Base-by-base conservation (phyloP, 2,797 vertebrate genomes). In the Takifugu rubripes region DNA sequence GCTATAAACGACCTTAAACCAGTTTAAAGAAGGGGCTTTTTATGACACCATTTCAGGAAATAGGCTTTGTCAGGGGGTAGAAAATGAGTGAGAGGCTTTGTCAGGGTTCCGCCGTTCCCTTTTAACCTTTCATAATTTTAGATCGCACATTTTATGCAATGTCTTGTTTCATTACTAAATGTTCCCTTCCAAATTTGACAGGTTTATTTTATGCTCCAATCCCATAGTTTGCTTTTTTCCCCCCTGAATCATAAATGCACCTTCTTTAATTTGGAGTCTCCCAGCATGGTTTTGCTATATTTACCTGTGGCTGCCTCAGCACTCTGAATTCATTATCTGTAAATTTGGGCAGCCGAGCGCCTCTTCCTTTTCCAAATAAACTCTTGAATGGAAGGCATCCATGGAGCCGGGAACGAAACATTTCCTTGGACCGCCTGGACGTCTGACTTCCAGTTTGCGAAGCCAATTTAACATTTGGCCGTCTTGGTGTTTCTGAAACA, bases 291-390 rank as follows among this genome's bases (percentile, higher is more conserved):
- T 70, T 68, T 45, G 42, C 52, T 25, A 67, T 61, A 81, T 82
- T 79, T 72, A 77, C 77, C 73, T 83, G 65, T 61, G 49, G 68
- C 79, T 77, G 68, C 78, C 72, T 80, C 67, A 72, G 66, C 76
- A 70, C 56, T 75, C 70, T 68, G 61, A 80, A 77, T 84, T 77
- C 43, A 84, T 75, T 74, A 70, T 64, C 53, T 72, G 64, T 69
- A 60, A 59, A 77, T 83, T 65, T 79, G 55, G 66, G 74, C 72
- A 78, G 62, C 56, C 50, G 53, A 60, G 55, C 65, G 56, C 52
- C 33, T 69, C 72, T 70, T 73, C 78, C 52, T 61, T 58, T 51
- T 72, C 71, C 58, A 82, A 67, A 78, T 68, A 69, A 71, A 67
- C 64, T 76, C 70, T 64, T 51, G 54, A 66, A 74, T 78, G 68